Conservation (phyloP, 2,888 invertebrate species). For the Desoria tigrina region DNA sequence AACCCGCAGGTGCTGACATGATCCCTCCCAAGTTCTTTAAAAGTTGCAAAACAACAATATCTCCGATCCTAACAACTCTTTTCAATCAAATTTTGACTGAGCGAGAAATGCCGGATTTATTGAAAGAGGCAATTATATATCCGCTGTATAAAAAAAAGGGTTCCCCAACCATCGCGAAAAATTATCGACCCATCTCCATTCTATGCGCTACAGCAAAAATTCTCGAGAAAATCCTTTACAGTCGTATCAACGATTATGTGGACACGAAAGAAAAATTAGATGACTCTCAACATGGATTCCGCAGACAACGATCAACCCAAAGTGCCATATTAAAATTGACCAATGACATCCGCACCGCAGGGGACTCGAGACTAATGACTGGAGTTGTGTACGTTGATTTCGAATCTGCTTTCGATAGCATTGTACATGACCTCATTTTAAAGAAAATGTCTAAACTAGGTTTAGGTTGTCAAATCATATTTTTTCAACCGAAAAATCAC, state of each 20-base stretch:
- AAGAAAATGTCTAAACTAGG: constrained; percentile 5
- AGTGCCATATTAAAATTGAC: constrained; percentile 20
- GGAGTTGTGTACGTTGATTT: constrained; percentile 19
- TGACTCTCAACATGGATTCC: constrained; percentile 18
- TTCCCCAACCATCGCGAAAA: background rate
- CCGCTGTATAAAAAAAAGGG: constrained; percentile 23
- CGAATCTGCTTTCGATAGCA: constrained; percentile 20
- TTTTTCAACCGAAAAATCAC: constrained; percentile 16
- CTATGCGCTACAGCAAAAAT: constrained; percentile 1
- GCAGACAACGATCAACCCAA: constrained; percentile 13
- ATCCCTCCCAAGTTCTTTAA: constrained; percentile 20
- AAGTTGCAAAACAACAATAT: constrained; percentile 1
- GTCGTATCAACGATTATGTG: background rate
- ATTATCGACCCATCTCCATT: constrained; percentile 24
- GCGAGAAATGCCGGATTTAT: background rate
- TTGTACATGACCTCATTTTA: constrained; percentile 3
- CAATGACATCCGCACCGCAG: constrained; percentile 13
- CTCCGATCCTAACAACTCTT: background rate
- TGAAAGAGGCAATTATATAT: constrained; percentile 15
- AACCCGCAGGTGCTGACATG: constrained; percentile 17
- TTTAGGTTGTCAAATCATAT: constrained; percentile 15
- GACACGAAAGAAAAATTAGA: constrained; percentile 12
- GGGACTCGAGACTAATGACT: background rate
- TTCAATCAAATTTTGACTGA: constrained; percentile 15
- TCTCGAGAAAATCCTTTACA: constrained; percentile 11